phyloP scores from a whole-genome alignment of 2,888 invertebrate genomes.

The Hedychridium roseum region DNA sequence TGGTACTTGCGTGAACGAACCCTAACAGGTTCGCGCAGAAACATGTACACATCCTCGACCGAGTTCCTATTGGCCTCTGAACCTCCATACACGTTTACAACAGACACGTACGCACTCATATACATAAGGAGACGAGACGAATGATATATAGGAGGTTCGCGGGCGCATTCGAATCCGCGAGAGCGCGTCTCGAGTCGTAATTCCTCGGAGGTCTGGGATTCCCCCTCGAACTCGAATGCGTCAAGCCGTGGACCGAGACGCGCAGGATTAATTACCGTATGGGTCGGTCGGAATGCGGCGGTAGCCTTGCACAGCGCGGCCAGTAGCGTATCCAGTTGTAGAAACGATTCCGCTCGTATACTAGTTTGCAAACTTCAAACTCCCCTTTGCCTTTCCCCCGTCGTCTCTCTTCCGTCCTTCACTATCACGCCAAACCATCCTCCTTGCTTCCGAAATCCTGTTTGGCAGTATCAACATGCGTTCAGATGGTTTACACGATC shows the following conservation, averaged over 20 bases:
- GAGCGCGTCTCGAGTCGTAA: slow-evolving; percentile 21
- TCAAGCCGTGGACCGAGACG: slow-evolving; percentile 31
- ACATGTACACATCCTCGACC: too few relatives aligned
- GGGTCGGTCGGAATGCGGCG: slow-evolving; percentile 23
- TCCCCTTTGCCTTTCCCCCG: neutral
- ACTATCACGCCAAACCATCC: neutral
- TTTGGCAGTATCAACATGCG: too few relatives aligned
- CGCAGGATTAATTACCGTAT: slow-evolving; percentile 39
- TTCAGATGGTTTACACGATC: too few relatives aligned
- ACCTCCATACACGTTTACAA: neutral
- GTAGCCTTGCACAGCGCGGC: slow-evolving; percentile 18
- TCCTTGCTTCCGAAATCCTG: too few relatives aligned
- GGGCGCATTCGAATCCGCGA: slow-evolving; percentile 21
- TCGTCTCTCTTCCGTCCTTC: slow-evolving; percentile 9
- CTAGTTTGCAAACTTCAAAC: slow-evolving; percentile 26
- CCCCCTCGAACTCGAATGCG: slow-evolving; percentile 31
- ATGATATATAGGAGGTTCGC: neutral
- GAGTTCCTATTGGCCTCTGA: too few relatives aligned
- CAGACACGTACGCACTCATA: neutral
- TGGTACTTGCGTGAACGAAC: too few relatives aligned
- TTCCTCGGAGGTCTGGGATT: slow-evolving; percentile 34
- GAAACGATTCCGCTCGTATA: slow-evolving; percentile 24
- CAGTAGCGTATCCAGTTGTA: slow-evolving; percentile 19
- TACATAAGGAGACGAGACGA: neutral
- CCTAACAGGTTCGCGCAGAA: too few relatives aligned